These are phyloP conservation scores for Hydrocynus forskahlii DNA, from an alignment of 2,797 vertebrate species.

Conservation along the genomic window DNA sequence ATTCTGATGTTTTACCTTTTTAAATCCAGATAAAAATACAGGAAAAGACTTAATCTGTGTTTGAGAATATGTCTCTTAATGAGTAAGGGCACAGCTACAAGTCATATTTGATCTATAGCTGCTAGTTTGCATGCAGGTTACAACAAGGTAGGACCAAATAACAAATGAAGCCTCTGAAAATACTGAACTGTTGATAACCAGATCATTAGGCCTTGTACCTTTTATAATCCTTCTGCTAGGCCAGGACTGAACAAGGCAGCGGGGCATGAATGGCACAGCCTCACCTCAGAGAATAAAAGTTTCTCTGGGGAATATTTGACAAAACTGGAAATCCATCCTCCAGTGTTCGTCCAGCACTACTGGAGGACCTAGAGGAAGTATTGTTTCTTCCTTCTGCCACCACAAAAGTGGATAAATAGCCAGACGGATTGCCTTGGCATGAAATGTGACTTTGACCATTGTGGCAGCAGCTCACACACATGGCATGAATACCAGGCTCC, in stretches of 20 bases:
- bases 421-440: slow-evolving; percentile 10
- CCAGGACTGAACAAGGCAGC: not conserved
- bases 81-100: no score
- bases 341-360: not conserved
- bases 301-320: not conserved
- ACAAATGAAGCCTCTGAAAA: no score
- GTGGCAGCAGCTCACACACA: not conserved
- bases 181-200: not conserved
- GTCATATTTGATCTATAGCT: no score
- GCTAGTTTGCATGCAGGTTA: no score
- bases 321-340: not conserved
- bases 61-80: no score
- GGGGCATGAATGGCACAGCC: not conserved
- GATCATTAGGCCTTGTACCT: not conserved
- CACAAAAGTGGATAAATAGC: not conserved
- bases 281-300: not conserved
- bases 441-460: not conserved
- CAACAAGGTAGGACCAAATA: no score
- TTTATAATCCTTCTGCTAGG: not conserved
- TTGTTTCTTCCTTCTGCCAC: not conserved
- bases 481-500: not conserved
- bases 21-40: no score
- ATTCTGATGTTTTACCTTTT: no score
- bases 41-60: no score
- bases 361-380: not conserved